Evolutionary conservation across 2,888 invertebrate species (phyloP).

Genomic region (Drosophila kokeensis): DNA sequence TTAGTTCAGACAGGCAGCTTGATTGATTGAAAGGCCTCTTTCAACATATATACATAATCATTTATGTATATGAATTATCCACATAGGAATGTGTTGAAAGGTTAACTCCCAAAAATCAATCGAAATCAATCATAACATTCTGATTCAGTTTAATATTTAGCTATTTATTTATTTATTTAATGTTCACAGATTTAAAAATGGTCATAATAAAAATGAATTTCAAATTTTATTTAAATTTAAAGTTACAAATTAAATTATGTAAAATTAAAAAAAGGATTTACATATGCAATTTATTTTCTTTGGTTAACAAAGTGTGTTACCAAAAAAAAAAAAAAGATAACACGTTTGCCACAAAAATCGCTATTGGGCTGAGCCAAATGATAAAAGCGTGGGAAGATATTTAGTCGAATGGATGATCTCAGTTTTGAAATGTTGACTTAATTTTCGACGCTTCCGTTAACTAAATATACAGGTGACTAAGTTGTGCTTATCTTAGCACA

Average conservation of each 20-base stretch:
- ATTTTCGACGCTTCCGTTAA: slow-evolving; percentile 4
- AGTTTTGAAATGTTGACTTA: slow-evolving; percentile 1
- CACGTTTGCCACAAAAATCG: slow-evolving; percentile 28
- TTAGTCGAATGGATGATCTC: slow-evolving; percentile 45
- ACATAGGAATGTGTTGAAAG: neutral
- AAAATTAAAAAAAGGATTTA: neutral
- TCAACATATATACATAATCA: neutral
- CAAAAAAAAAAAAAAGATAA: slow-evolving; percentile 15
- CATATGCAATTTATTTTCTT: neutral
- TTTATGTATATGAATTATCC: neutral
- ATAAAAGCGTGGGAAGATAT: slow-evolving; percentile 47
- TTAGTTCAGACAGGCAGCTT: slow-evolving; percentile 66
- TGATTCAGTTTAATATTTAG: neutral
- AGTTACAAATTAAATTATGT: neutral
- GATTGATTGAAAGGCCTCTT: slow-evolving; percentile 41
- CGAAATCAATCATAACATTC: neutral
- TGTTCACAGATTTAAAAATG: neutral
- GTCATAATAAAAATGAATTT: neutral
- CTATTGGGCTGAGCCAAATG: slow-evolving; percentile 15
- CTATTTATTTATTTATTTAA: neutral
- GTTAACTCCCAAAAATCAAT: neutral
- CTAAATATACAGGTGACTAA: slow-evolving; percentile 23
- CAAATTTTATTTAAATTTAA: neutral
- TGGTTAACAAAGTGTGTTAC: neutral
- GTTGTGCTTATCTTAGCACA: neutral